Percentiles rank a stretch among this genome's conserved stretches.
Evolutionary conservation across 2,888 invertebrate genomes (phyloP).

Genomic region (Hirtodrosophila alboralis): DNA sequence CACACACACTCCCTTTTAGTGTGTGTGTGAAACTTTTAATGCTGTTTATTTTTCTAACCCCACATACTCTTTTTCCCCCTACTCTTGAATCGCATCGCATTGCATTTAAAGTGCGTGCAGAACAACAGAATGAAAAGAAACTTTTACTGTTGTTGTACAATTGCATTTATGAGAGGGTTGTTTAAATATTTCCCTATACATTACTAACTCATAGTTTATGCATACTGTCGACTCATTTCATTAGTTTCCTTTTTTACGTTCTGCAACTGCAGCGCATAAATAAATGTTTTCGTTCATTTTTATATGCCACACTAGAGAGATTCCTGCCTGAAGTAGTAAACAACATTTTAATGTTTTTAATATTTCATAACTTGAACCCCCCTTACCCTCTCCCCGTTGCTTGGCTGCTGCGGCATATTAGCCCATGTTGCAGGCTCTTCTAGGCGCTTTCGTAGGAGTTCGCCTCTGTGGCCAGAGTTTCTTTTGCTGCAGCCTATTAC

Average conservation of each 20-base stretch:
- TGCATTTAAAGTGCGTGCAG: slow-evolving; percentile 58
- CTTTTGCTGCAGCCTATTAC: slow-evolving; percentile 48
- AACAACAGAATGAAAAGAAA: no score
- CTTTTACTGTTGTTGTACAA: slow-evolving; percentile 31
- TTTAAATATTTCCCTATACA: slow-evolving; percentile 60
- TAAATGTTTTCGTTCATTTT: slow-evolving; percentile 49
- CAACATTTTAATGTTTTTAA: slow-evolving; percentile 78
- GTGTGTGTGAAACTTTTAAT: slow-evolving; percentile 64
- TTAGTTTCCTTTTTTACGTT: slow-evolving; percentile 51
- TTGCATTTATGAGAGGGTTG: slow-evolving; percentile 56
- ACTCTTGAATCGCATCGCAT: slow-evolving; percentile 55
- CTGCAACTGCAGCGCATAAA: slow-evolving; percentile 46
- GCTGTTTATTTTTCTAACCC: slow-evolving; percentile 60
- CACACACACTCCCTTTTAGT: slow-evolving; percentile 18
- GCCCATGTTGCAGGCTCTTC: slow-evolving; percentile 16
- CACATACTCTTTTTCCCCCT: background rate
- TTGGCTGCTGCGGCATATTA: background rate
- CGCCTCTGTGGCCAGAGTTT: slow-evolving; percentile 7
- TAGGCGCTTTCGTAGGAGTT: background rate
- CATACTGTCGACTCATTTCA: slow-evolving; percentile 69
- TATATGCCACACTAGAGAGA: slow-evolving; percentile 47
- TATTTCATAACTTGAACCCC: slow-evolving; percentile 68
- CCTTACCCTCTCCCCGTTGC: background rate
- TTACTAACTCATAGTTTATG: slow-evolving; percentile 75
- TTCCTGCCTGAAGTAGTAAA: slow-evolving; percentile 61